phyloP scores from a whole-genome alignment of 2,888 invertebrate species.

The Drosophila pseudotalamancana region DNA sequence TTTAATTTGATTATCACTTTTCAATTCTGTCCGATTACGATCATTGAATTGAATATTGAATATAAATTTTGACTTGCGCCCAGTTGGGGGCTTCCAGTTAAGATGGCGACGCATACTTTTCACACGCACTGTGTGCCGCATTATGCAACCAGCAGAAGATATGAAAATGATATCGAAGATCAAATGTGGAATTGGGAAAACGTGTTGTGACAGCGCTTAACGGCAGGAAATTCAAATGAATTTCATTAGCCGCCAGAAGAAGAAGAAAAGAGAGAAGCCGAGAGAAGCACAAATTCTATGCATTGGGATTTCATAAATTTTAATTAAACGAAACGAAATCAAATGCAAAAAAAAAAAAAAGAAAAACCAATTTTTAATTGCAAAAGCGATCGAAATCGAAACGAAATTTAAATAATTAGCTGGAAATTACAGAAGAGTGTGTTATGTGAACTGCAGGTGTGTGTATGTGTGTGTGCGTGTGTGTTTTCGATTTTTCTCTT shows the following conservation, averaged over 20 bases:
- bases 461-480: neutral
- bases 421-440: constrained; percentile 22
- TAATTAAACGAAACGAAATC: constrained; percentile 44
- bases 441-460: constrained; percentile 26
- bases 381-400: constrained; percentile 41
- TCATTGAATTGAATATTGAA: constrained; percentile 28
- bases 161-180: constrained; percentile 16
- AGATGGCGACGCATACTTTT: constrained; percentile 32
- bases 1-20: constrained; percentile 15
- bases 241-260: constrained; percentile 28
- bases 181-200: constrained; percentile 21
- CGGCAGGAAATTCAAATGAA: constrained; percentile 44
- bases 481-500: constrained; percentile 25
- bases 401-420: constrained; percentile 44
- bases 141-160: constrained; percentile 28
- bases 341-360: constrained; percentile 23
- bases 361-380: constrained; percentile 51
- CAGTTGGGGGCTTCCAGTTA: constrained; percentile 21
- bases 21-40: constrained; percentile 21
- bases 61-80: constrained; percentile 34
- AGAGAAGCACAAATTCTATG: neutral
- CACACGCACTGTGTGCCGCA: constrained; percentile 46
- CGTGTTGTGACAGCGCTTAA: constrained; percentile 40
- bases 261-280: neutral
- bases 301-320: constrained; percentile 52